A percentile compares a stretch with the other conserved stretches of the same genome.
Conservation (phyloP, 2,888 invertebrate genomes). For the Marronus borbonicus region DNA sequence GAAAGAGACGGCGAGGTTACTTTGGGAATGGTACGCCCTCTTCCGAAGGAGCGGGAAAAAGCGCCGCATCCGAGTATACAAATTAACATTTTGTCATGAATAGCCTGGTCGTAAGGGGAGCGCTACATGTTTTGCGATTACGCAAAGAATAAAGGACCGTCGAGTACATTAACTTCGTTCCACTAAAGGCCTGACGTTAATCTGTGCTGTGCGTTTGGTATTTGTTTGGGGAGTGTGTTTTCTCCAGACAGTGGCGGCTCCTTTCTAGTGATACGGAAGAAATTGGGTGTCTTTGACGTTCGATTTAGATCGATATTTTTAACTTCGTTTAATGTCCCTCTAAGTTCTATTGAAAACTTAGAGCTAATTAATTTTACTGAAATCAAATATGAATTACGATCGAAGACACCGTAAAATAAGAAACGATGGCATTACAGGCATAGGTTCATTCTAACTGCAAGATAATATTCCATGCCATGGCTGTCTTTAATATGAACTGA, state of each 20-base stretch:
- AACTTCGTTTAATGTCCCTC: too few species aligned
- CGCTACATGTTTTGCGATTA: constrained; percentile 46
- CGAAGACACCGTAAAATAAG: too few species aligned
- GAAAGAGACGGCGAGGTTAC: background rate
- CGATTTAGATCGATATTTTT: too few species aligned
- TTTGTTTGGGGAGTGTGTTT: background rate
- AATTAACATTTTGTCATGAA: constrained; percentile 49
- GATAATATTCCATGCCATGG: too few species aligned
- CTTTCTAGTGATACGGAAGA: background rate
- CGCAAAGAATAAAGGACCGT: constrained; percentile 41
- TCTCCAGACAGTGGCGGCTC: background rate
- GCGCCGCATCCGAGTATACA: constrained; percentile 45
- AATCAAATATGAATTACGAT: too few species aligned
- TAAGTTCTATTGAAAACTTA: too few species aligned
- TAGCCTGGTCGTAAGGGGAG: constrained; percentile 24
- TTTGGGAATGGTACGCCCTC: background rate
- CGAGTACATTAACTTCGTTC: constrained; percentile 33
- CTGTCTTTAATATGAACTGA: too few species aligned
- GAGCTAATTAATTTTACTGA: too few species aligned
- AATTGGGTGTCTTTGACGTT: too few species aligned
- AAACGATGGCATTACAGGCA: too few species aligned
- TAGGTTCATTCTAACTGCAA: too few species aligned
- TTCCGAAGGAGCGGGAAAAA: constrained; percentile 18
- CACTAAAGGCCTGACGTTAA: background rate
- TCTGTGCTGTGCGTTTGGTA: background rate